Percentiles rank a stretch among this genome's conserved stretches.
phyloP scores from a whole-genome alignment of 1,140 invertebrate genomes.

The Aphis craccivora region DNA sequence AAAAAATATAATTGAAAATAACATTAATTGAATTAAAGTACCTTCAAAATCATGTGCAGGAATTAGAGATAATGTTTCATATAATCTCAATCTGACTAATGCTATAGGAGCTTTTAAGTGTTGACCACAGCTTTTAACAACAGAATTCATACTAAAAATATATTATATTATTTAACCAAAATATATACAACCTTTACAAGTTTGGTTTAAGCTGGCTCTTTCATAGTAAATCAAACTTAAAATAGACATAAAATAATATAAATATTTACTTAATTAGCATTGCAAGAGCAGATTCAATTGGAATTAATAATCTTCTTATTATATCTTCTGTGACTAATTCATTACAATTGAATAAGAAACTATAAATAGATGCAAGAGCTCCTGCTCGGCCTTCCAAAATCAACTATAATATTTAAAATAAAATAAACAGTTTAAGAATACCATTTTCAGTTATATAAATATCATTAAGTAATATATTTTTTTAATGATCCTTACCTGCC shows the following conservation, averaged over 20 bases:
- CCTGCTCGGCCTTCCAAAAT: slow-evolving; percentile 95
- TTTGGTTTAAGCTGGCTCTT: neutral
- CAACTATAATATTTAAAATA: slow-evolving; percentile 66
- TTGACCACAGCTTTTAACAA: slow-evolving; percentile 92
- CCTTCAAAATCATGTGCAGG: slow-evolving; percentile 85
- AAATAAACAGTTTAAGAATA: neutral
- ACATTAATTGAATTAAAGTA: slow-evolving; percentile 63
- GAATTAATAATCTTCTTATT: slow-evolving; percentile 82
- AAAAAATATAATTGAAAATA: neutral
- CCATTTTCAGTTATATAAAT: neutral
- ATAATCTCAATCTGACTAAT: slow-evolving; percentile 88
- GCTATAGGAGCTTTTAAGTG: slow-evolving; percentile 93
- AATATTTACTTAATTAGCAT: slow-evolving; percentile 90
- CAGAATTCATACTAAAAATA: slow-evolving; percentile 74
- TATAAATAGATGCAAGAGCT: slow-evolving; percentile 93
- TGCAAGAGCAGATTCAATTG: slow-evolving; percentile 91
- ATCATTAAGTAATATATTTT: neutral
- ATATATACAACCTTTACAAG: neutral
- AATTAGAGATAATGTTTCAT: slow-evolving; percentile 86
- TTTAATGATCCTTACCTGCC: slow-evolving; percentile 73
- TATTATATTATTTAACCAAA: neutral
- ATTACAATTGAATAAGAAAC: slow-evolving; percentile 88
- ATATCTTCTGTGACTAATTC: slow-evolving; percentile 92
- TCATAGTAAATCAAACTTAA: slow-evolving; percentile 69
- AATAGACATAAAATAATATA: slow-evolving; percentile 42